Base-by-base conservation (phyloP, 2,113 vertebrate genomes). In the Lonchura striata region DNA sequence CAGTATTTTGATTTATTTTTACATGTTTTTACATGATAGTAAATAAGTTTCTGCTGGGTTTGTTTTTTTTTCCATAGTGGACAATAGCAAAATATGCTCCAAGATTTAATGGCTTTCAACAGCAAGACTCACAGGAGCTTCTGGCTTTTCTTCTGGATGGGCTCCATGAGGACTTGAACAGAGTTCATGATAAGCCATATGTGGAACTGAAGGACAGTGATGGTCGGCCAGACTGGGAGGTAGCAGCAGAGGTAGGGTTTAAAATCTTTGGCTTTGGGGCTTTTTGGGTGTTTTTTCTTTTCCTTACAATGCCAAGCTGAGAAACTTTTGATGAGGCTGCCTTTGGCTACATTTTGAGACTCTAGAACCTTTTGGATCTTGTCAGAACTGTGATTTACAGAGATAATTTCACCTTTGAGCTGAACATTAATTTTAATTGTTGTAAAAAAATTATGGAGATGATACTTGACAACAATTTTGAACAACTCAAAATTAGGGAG, bases 1-100 rank as follows among this genome's bases (percentile, higher is more conserved):
- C 71, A 16, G 2, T 90, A 35, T 13, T 90, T 63, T 81, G 23
- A 9, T 92, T n/a, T 57, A 41, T 88, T 59, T 54, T 33, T 70
- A 15, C 47, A 53, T 80, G 39, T 21, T 70, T 25, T 86, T 65
- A 37, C 14, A 4, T 68, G 33, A 44, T 27, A 12, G 13, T 64
- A 54, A 92, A 49, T 44, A 49, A 60, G 3, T 20, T 71, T 31
- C 44, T 86, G 41, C 47, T 72, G 31, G 20, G n/a, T 18, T n/a
- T 25, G n/a, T 47, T 30, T 53, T 53, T 11, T 31, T 11, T 37
- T 42, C 49, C 6, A 6, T 72, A 99, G 99, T 99, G 99, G 99
- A 99, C 99, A 25, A 99, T 99, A 98, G 99, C 99, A 49, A 99
- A 99, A 96, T 99, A 99, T 12, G 99, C 99, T 27, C 99, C 99